Base-by-base conservation (phyloP, 2,113 vertebrate genomes). In the Ursus arctos region DNA sequence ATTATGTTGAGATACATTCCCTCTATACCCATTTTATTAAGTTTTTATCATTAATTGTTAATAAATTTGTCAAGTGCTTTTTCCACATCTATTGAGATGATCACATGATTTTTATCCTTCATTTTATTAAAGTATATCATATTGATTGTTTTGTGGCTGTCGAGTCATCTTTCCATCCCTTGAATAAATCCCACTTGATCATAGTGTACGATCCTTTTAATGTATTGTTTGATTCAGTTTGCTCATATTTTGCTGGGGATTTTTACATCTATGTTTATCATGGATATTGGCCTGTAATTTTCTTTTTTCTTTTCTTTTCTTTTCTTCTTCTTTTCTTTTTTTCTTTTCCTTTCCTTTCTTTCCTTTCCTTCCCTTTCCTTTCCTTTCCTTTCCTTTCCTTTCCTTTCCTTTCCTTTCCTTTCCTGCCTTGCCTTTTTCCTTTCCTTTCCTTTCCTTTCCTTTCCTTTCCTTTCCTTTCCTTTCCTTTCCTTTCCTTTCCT, bases 291-390 rank as follows among this genome's bases (percentile, higher is more conserved):
- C 7, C 43, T 9, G 13, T 76, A 47, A 49, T 49, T 28, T 26
- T 28, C 28, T 8, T 22, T 33, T 28, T 76, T 49, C 4, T 13
- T 26, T 74, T 28, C 43, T 24, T 74, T 63, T 33, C 28, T 31
- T 33, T 15, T 15, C 51, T 53, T 53, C 36, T 15, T 6, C 21
- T 8, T 22, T 22, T 16, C 6, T 57, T 21, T 57, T 5, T 69
- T 69, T 9, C 31, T n/a, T n/a, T 16, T 7, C 2, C 43, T 26
- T 15, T 24, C 24, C 26, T 24, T 8, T 10, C 12, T 12, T 26
- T 6, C 2, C 33, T n/a, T 67, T 0, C 3, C 13, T 28, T 2
- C 28, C 13, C 4, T 5, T 28, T 6, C 12, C 21, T 10, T 61
- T 4, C 9, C 10, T 21, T 61, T 12, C 10, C 22, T 10, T 61